These are phyloP conservation scores for Pristiophorus japonicus DNA, from an alignment of 2,113 vertebrate genomes.

Conservation along the genomic window DNA sequence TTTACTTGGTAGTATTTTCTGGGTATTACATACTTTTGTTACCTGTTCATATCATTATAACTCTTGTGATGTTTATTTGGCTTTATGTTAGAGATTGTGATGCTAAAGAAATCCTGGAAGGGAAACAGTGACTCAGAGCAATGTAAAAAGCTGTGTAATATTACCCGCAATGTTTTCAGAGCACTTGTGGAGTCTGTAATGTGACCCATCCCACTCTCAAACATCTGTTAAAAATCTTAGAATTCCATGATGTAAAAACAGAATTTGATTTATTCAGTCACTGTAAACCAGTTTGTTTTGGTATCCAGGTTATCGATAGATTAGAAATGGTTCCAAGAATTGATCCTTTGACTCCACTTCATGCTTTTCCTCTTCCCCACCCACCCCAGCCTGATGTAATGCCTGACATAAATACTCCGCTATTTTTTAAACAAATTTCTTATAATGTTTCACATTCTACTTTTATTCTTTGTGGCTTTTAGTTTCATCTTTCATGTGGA, in stretches of 20 bases:
- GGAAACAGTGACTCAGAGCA: not conserved
- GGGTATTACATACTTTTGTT: not conserved
- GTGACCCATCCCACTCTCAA: not conserved
- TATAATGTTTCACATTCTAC: not conserved
- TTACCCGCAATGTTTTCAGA: not conserved
- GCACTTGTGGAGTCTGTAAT: not conserved
- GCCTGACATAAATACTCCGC: not conserved
- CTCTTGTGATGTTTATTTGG: not conserved
- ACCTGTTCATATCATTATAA: not conserved
- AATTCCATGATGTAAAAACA: not conserved
- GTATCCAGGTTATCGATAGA: not conserved
- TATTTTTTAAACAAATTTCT: not conserved
- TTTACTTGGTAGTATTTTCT: not conserved
- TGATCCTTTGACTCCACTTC: not conserved
- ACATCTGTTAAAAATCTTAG: not conserved
- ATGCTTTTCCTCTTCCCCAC: not conserved
- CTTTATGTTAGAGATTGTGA: not conserved
- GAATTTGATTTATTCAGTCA: not conserved
- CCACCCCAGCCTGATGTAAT: not conserved
- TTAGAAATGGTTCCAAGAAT: not conserved
- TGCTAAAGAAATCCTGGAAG: not conserved
- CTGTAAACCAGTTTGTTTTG: not conserved
- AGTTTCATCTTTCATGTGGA: not conserved
- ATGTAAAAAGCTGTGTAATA: not conserved
- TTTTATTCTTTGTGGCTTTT: not conserved